Percentiles rank a stretch among this genome's conserved stretches.
Evolutionary conservation across 2,113 vertebrate species (phyloP).

Genomic region (Patagioenas fasciata): DNA sequence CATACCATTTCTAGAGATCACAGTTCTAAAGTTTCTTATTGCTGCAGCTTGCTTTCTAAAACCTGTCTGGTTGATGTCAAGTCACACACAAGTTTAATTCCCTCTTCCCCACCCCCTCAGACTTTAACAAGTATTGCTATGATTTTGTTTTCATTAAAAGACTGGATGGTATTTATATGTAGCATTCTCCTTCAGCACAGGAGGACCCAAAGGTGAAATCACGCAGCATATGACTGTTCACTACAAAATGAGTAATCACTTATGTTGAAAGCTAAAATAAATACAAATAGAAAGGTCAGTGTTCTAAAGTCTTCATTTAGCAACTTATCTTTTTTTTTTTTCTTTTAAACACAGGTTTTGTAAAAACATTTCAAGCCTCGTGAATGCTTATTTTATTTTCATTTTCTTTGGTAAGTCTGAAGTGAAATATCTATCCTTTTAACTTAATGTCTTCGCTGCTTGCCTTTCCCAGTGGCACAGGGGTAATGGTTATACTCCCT

Average conservation of each 20-base stretch:
- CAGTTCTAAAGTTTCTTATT: neutral
- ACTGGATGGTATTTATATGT: neutral
- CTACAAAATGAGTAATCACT: conserved; percentile 10
- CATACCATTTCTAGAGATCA: neutral
- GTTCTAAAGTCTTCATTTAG: conserved; percentile 14
- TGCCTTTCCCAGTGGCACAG: neutral
- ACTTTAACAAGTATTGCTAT: conserved; percentile 19
- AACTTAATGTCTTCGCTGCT: neutral
- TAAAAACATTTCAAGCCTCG: neutral
- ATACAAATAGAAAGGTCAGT: conserved; percentile 2
- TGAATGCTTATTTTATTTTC: conserved; percentile 4
- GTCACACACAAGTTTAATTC: conserved; percentile 40
- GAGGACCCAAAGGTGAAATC: conserved; percentile 46
- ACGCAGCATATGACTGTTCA: neutral
- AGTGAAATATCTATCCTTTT: neutral
- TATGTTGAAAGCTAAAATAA: conserved; percentile 27
- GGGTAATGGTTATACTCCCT: neutral
- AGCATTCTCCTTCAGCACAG: neutral
- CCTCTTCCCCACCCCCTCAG: neutral
- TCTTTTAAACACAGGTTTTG: neutral
- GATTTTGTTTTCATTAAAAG: conserved; percentile 30
- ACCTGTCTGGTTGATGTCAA: neutral
- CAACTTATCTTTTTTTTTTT: neutral
- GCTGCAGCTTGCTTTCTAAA: conserved; percentile 14
- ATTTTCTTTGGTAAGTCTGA: conserved; percentile 32